phyloP scores from a whole-genome alignment of 1,140 invertebrate species.

The Drosophila sp. region DNA sequence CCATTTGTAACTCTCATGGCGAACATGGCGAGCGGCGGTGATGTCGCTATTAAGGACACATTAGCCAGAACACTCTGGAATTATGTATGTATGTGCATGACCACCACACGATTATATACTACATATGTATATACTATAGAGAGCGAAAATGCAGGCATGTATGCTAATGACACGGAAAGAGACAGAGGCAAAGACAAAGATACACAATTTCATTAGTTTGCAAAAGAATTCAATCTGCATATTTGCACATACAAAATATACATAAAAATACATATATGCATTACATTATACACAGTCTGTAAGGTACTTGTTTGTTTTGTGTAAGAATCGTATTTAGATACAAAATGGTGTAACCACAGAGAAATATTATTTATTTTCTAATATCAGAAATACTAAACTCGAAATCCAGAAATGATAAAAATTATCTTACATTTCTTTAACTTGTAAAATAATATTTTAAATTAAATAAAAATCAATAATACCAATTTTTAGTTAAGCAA shows the following conservation, averaged over 20 bases:
- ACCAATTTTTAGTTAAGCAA: too few relatives aligned
- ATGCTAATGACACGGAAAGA: constrained; percentile 69
- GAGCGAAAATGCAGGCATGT: constrained; percentile 55
- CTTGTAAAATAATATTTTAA: too few relatives aligned
- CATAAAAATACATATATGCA: not conserved
- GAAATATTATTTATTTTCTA: too few relatives aligned
- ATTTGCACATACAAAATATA: constrained; percentile 28
- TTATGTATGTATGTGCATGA: constrained; percentile 52
- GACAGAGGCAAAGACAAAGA: constrained; percentile 14
- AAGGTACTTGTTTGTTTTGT: too few relatives aligned
- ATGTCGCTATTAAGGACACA: constrained; percentile 81
- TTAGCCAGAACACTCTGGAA: constrained; percentile 74
- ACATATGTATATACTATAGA: too few relatives aligned
- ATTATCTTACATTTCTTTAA: too few relatives aligned
- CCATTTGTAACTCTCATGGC: constrained; percentile 58
- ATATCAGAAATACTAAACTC: too few relatives aligned
- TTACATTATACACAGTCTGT: too few relatives aligned
- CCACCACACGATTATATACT: not conserved
- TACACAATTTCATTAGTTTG: constrained; percentile 55
- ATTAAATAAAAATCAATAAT: too few relatives aligned
- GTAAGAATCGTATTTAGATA: too few relatives aligned
- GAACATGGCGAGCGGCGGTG: constrained; percentile 55
- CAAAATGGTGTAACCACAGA: too few relatives aligned
- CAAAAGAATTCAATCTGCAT: constrained; percentile 59
- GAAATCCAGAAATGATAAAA: too few relatives aligned